These are phyloP conservation scores for Aproaerema taeniolella DNA, from an alignment of 2,888 invertebrate genomes.

Conservation along the genomic window DNA sequence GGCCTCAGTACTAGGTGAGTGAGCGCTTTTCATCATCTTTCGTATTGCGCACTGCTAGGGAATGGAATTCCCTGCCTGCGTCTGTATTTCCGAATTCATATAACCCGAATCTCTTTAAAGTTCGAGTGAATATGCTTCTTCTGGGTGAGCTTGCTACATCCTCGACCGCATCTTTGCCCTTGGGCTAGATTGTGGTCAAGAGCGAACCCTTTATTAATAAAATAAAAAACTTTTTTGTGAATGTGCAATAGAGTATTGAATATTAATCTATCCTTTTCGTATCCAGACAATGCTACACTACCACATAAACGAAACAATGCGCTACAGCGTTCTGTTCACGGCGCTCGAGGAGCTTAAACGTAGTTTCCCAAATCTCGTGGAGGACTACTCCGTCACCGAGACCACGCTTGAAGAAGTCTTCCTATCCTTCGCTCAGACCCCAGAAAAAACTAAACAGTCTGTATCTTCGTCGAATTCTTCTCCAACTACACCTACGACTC, in stretches of 20 bases:
- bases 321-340: slow-evolving; percentile 11
- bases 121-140: too few relatives aligned
- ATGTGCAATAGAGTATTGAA: background rate
- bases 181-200: too few relatives aligned
- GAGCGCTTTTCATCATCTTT: background rate
- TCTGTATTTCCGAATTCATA: too few relatives aligned
- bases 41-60: too few relatives aligned
- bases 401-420: slow-evolving; percentile 7
- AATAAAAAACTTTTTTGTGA: background rate
- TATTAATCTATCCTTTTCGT: too few relatives aligned
- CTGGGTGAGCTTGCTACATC: too few relatives aligned
- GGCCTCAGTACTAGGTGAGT: background rate
- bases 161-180: too few relatives aligned
- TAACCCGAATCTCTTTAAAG: too few relatives aligned
- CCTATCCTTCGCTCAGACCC: background rate
- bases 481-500: too few relatives aligned
- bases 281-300: slow-evolving; percentile 14
- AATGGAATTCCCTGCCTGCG: too few relatives aligned
- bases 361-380: background rate
- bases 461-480: too few relatives aligned
- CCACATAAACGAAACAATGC: slow-evolving; percentile 11
- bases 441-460: too few relatives aligned
- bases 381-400: slow-evolving; percentile 5
- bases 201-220: background rate
- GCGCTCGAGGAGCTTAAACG: background rate